phyloP scores from a whole-genome alignment of 2,113 vertebrate genomes.

The Cranoglanis bouderius region DNA sequence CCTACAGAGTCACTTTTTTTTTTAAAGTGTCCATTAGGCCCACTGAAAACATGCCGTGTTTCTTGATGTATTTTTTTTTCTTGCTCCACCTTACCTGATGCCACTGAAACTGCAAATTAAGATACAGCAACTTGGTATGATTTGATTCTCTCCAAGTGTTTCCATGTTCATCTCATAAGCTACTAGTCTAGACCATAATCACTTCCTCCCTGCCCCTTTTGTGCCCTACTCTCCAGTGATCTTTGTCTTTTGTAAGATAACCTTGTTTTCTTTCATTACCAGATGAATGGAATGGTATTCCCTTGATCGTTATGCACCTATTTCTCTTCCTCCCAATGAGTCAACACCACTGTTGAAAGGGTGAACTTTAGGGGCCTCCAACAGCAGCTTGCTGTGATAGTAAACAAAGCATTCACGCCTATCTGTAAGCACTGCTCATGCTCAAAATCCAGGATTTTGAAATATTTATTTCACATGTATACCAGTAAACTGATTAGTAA shows the following conservation, averaged over 20 bases:
- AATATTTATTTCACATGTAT: not conserved
- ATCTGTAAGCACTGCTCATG: not conserved
- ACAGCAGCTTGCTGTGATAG: conserved; percentile 17
- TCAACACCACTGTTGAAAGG: not conserved
- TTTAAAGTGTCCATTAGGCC: not conserved
- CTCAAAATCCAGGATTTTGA: conserved; percentile 16
- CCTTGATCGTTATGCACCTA: not conserved
- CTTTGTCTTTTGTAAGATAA: conserved; percentile 23
- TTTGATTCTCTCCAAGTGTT: conserved; percentile 24
- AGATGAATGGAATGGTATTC: conserved; percentile 32
- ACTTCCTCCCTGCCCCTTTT: conserved; percentile 2
- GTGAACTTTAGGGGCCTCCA: not conserved
- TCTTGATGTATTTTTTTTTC: not conserved
- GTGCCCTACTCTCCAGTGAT: not conserved
- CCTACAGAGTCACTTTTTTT: not conserved
- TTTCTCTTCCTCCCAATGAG: not conserved
- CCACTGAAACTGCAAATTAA: conserved; percentile 52
- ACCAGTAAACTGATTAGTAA: not conserved
- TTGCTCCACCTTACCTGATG: not conserved
- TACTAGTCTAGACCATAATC: conserved; percentile 20
- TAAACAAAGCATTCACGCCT: conserved; percentile 34
- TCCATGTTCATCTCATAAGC: conserved; percentile 8
- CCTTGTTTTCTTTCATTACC: conserved; percentile 38
- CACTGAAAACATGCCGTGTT: not conserved
- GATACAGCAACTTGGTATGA: not conserved